These are phyloP conservation scores for Nesidiocoris tenuis DNA, from an alignment of 2,888 invertebrate genomes.

Conservation along the genomic window DNA sequence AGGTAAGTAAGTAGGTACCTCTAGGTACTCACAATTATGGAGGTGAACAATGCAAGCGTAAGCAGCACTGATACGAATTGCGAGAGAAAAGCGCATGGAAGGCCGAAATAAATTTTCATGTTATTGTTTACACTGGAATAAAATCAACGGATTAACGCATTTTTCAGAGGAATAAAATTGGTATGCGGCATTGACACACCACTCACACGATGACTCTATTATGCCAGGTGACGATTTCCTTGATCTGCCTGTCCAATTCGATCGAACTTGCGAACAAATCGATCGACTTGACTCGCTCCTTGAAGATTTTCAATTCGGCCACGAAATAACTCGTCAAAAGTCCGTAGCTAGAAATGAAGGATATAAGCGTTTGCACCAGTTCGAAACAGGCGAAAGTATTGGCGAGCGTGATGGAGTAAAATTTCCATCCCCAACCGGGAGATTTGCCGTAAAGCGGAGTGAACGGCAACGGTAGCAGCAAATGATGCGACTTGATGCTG, in stretches of 20 bases:
- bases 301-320: slow-evolving; percentile 2
- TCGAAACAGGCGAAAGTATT: not conserved
- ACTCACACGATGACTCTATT: not conserved
- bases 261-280: not conserved
- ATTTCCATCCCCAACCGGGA: not conserved
- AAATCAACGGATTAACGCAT: too few species aligned
- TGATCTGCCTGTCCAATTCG: not conserved
- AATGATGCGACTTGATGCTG: not conserved
- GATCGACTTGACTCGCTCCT: slow-evolving; percentile 1
- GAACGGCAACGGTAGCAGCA: not conserved
- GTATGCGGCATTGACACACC: too few species aligned
- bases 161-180: too few species aligned
- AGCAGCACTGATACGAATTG: not conserved
- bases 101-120: not conserved
- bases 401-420: not conserved
- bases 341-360: not conserved
- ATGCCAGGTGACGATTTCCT: not conserved
- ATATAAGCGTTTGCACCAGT: not conserved
- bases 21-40: not conserved
- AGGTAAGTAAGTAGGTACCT: too few species aligned
- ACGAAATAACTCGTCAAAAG: not conserved
- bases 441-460: not conserved
- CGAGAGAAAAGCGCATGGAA: not conserved
- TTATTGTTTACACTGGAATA: not conserved
- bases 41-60: not conserved